Evolutionary conservation across 1,140 invertebrate species (phyloP).

Genomic region (Drepana arcuata): DNA sequence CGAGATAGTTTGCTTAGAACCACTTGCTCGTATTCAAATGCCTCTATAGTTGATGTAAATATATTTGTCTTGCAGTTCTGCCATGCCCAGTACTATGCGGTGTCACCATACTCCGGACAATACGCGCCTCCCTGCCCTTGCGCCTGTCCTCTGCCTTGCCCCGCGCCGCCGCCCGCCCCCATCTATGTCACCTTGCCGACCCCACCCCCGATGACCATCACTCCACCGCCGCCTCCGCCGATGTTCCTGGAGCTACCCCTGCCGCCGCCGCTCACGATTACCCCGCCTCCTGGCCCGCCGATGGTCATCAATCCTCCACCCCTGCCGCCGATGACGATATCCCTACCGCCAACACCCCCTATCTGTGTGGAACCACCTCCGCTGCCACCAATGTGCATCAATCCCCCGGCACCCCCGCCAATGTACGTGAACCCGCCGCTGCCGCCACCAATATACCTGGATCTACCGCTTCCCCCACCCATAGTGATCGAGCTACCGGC

Average conservation of each 20-base stretch:
- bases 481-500: conserved; percentile 44
- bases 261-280: conserved; percentile 34
- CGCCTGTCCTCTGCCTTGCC: neutral
- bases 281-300: conserved; percentile 35
- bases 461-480: conserved; percentile 38
- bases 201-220: conserved; percentile 31
- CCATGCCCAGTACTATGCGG: conserved; percentile 43
- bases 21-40: too few relatives aligned
- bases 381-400: conserved; percentile 37
- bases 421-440: conserved; percentile 39
- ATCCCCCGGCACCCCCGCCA: conserved; percentile 33
- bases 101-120: conserved; percentile 31
- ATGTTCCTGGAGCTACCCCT: conserved; percentile 33
- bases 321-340: conserved; percentile 31
- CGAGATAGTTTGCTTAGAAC: too few relatives aligned
- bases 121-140: conserved; percentile 5
- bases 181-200: conserved; percentile 26
- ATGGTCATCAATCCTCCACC: conserved; percentile 36
- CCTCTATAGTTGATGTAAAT: too few relatives aligned
- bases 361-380: conserved; percentile 43
- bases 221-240: conserved; percentile 37
- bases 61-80: too few relatives aligned
- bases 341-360: conserved; percentile 33
- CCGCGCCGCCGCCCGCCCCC: conserved; percentile 18
- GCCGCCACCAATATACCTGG: conserved; percentile 34